Evolutionary conservation across 2,888 invertebrate genomes (phyloP), one percentile per base, ranked within the genome.

Genomic region (Abrostola triplasia): DNA sequence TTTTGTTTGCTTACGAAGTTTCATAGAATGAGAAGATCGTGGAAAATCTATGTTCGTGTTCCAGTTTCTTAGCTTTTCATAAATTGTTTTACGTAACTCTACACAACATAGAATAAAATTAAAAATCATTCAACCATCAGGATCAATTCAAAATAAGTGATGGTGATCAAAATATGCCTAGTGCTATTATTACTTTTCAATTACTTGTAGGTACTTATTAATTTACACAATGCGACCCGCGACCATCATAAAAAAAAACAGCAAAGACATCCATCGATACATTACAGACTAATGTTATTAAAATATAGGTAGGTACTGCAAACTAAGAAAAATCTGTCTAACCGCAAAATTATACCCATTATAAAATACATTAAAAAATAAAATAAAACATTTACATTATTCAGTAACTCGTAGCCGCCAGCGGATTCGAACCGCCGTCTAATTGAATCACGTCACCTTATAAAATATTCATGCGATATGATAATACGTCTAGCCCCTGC

Each of bases 391-490:
- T 83, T 77, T 70, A 71, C 77, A 81, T 83, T 82, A 85, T 86
- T 80, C 79, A 73, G 79, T 84, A 82, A 84, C 74, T 82, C 79
- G 74, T 76, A 68, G 67, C 79, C 72, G 77, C 71, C 77, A 76
- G 76, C 75, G 79, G 73, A 76, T 84, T 81, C 81, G 77, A 80
- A 74, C 82, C 83, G 71, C 81, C 79, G 74, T 82, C 86, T 92
- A 93, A 93, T 93, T 92, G 91, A 94, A 93, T 94, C 87, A 85
- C 82, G 80, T 81, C 77, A 81, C 83, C 91, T 89, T 88, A 93
- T 94, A 91, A 92, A 94, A 94, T 93, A 94, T 94, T 94, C 93
- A 94, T 94, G 89, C 85, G 88, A 86, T 92, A 91, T 92, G 92
- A 90, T 92, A 93, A 93, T 92, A 89, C 88, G 86, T 77, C 86